These are phyloP conservation scores for Riparia riparia DNA, from an alignment of 2,113 vertebrate genomes.

Conservation along the genomic window DNA sequence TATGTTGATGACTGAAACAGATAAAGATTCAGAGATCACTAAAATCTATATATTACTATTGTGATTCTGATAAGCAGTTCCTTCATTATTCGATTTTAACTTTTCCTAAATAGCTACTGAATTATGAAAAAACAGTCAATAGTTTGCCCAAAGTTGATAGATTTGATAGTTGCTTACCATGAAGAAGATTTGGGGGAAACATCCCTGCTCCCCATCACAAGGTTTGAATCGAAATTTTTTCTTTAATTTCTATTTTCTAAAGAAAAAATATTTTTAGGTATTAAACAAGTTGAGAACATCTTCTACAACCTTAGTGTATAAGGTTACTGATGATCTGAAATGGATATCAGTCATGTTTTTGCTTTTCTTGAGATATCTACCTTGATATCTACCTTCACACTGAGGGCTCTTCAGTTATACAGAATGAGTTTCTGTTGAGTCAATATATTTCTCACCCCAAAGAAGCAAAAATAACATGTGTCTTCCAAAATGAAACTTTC, in stretches of 20 bases:
- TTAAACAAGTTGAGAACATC: not conserved
- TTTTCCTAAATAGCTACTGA: not conserved
- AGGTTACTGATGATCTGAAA: not conserved
- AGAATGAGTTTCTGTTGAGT: not conserved
- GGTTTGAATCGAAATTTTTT: not conserved
- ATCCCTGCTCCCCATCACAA: not conserved
- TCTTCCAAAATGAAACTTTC: not conserved
- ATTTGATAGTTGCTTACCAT: not conserved
- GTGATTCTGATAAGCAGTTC: not conserved
- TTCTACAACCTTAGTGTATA: not conserved
- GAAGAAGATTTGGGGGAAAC: not conserved
- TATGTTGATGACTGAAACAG: not conserved
- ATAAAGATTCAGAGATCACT: not conserved
- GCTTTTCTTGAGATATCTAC: not conserved
- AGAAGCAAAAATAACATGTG: not conserved
- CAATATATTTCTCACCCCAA: not conserved
- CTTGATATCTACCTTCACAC: not conserved
- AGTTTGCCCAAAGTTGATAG: accelerated
- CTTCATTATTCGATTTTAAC: not conserved
- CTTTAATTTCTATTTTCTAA: not conserved
- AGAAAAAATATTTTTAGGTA: not conserved
- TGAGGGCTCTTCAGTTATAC: not conserved
- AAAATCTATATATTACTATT: not conserved
- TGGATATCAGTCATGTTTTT: not conserved
- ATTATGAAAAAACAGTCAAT: not conserved